Base-by-base conservation (phyloP, 2,888 invertebrate genomes). In the Rhyacophila evoluta region DNA sequence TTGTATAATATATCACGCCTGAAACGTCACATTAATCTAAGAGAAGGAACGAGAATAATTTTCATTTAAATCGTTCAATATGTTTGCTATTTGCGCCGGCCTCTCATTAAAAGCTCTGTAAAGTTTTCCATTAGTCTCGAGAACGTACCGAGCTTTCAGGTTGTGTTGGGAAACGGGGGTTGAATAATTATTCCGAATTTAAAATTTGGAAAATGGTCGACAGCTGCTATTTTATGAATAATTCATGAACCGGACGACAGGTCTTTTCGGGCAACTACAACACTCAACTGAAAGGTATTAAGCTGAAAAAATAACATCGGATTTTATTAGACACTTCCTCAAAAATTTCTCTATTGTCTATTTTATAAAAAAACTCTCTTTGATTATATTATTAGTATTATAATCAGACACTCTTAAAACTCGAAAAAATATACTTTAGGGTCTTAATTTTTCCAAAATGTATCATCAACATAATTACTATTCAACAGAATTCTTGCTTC, bases 101-200 rank as follows among this genome's bases (percentile, higher is more conserved):
- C 55, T 55, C 55, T 55, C 55, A 55, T 55, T 55, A 55, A 55
- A 55, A 55, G 25, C 55, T 8, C 25, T 55, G 15, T 19, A 55
- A 72, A 41, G 25, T 41, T 33, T 28, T 41, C 69, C 72, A 72
- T 36, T 72, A 72, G 37, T 12, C 25, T 41, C 15, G 36, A 39
- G 39, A 67, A 70, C 76, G 38, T 72, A 29, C 73, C 72, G 29
- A 68, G 67, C 68, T 37, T 73, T 37, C 73, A 74, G 41, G 41
- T 41, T 74, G 28, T 74, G 72, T 19, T 67, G 55, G 28, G 25
- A 11, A 12, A 69, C 27, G 72, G 67, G 36, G 29, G 68, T 37
- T 55, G 36, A 55, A 75, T 79, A 79, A 81, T 81, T 81, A 78
- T 79, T 78, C 78, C 68, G 39, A 77, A 81, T 81, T 79, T 77